Evolutionary conservation across 2,888 invertebrate species (phyloP).

Genomic region (Coelinius sp.): DNA sequence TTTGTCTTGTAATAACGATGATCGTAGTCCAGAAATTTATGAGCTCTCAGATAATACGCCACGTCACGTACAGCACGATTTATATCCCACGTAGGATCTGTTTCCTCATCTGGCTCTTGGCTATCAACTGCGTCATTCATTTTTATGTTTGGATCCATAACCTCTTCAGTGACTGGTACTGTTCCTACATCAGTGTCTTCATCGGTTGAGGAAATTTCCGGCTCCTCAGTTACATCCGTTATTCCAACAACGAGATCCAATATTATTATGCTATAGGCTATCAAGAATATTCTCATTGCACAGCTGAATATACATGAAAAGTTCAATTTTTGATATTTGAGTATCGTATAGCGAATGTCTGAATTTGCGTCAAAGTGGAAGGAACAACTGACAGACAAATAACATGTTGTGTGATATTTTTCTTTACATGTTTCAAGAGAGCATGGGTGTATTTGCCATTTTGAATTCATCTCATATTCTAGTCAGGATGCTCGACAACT

Average conservation of each 20-base stretch:
- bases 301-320: constrained; percentile 17
- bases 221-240: constrained; percentile 36
- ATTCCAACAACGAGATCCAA: constrained; percentile 26
- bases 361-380: not conserved
- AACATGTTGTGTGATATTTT: not conserved
- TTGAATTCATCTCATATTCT: constrained; percentile 35
- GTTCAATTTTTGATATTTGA: not conserved
- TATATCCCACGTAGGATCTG: constrained; percentile 56
- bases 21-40: constrained; percentile 79
- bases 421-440: not conserved
- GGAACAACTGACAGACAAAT: not conserved
- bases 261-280: constrained; percentile 22
- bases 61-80: constrained; percentile 73
- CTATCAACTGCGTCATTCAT: constrained; percentile 53
- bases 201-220: constrained; percentile 1
- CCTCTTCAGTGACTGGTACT: constrained; percentile 55
- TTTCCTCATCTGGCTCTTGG: constrained; percentile 41
- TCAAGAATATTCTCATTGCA: not conserved
- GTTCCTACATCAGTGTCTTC: constrained; percentile 46
- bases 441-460: not conserved
- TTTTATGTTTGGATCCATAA: constrained; percentile 59
- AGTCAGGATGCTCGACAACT: constrained; percentile 36
- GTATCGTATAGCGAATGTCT: not conserved
- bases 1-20: constrained; percentile 70
- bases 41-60: constrained; percentile 75